These are phyloP conservation scores for Pyrgilauda ruficollis DNA, from an alignment of 2,113 vertebrate genomes.

Conservation along the genomic window DNA sequence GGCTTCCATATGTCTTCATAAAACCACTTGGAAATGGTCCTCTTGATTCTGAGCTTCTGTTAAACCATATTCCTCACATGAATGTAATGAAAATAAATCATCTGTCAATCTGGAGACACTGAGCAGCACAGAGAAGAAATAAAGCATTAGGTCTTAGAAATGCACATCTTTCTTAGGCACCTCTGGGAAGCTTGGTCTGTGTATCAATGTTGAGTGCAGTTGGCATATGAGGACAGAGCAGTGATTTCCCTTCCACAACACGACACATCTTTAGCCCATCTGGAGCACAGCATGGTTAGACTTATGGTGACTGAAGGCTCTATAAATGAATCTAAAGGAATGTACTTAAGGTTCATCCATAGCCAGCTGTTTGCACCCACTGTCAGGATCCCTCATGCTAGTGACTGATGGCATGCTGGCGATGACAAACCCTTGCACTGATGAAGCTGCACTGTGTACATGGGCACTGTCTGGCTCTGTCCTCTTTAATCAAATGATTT, in stretches of 20 bases:
- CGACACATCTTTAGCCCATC: not conserved
- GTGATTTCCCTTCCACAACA: not conserved
- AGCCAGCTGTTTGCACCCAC: not conserved
- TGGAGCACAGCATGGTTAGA: not conserved
- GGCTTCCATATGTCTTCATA: constrained; percentile 19
- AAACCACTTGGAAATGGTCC: constrained; percentile 9
- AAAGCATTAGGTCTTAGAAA: not conserved
- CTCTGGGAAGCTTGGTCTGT: not conserved
- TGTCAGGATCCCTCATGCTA: not conserved
- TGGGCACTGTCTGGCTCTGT: not conserved
- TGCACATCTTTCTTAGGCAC: not conserved
- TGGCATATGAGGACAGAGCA: not conserved
- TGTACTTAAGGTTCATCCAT: not conserved
- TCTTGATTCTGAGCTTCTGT: not conserved
- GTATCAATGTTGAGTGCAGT: not conserved
- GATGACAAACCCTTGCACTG: not conserved
- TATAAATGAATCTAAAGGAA: not conserved
- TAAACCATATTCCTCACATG: not conserved
- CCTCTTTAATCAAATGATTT: not conserved
- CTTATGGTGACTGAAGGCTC: not conserved
- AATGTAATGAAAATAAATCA: not conserved
- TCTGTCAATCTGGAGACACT: not conserved
- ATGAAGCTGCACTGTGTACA: not conserved
- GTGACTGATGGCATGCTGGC: not conserved
- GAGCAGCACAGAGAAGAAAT: not conserved